Evolutionary conservation across 1,140 invertebrate species (phyloP), one percentile per base, ranked within the genome.

Genomic region (Zophobas atratus): DNA sequence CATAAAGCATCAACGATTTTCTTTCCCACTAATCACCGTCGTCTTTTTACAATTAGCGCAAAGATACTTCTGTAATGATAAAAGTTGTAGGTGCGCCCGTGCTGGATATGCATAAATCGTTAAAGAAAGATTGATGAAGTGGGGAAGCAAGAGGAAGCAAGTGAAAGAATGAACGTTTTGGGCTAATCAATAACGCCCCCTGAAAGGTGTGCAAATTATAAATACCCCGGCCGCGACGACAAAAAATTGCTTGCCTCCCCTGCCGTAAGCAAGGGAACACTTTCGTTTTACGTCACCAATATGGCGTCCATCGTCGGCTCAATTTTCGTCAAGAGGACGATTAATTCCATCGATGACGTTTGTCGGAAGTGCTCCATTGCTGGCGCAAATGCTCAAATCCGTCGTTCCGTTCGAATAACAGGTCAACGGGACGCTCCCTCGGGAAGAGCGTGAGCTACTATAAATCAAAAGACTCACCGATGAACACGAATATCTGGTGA

Each of bases 401-500:
- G 49, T 20, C 49, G 49, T 20, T 0, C 49, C 6, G n/a, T 51
- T 4, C 51, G 32, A 6, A 63, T 38, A 55, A 8, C 57, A 8
- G 33, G 49, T 51, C 63, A 8, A 4, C 48, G 41, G 32, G 46
- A 38, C 38, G 71, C 20, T 32, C 55, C 72, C 20, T 1, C 57
- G 70, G 51, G 35, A 49, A 46, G 78, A 55, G 75, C 70, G 70
- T 55, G 76, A 78, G 76, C 70, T 63, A 49, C 34, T 43, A 75
- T 80, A 77, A 80, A 78, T 78, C 73, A 75, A 79, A 76, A 79
- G 71, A 91, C 93, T 95, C 90, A 98, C 97, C 96, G 81, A 99
- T 98, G 84, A 99, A 99, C 36, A 99, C 91, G 87, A 99, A 99
- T 83, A 99, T 99, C 88, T 99, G 98, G 87, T 99, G 98, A 89